Evolutionary conservation across 1,140 invertebrate genomes (phyloP), one percentile per base, ranked within the genome.

Genomic region (Drosophila punjabiensis): DNA sequence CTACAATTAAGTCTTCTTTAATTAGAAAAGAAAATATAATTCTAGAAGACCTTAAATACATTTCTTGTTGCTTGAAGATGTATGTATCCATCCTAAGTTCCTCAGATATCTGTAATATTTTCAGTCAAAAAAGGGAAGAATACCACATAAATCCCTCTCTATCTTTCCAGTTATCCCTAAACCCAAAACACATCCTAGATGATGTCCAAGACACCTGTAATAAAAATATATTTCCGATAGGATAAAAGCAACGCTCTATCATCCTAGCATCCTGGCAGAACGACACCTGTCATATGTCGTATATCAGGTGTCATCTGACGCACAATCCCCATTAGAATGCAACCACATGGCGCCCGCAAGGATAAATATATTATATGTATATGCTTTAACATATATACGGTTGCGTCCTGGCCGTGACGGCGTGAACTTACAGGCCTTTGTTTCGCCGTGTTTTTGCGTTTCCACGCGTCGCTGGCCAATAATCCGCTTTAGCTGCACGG

Each of bases 401-500:
- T 6, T 18, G n/a, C 0, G 55, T 64, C 70, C 76, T 78, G 52
- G 64, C 75, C 60, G 59, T 73, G 71, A 76, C 45, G 71, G 71
- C 55, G 56, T 75, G 76, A 79, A 88, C 85, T 88, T 89, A 88
- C 85, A 64, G 59, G 84, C 70, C 77, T 88, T 84, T 84, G 62
- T 76, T 79, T 81, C 55, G 63, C 58, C 71, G 67, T 79, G 37
- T 68, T 50, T 66, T 79, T 66, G 60, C 55, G 43, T 65, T 81
- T 70, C 63, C 70, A 79, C 79, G 65, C 79, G 80, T 56, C 53
- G 79, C 63, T 67, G 76, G 79, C 76, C 74, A 69, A 78, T 88
- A 88, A 88, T 88, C 84, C 84, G 84, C 84, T 84, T 88, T 88
- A 69, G 66, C 68, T 65, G 69, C 81, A 62, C 79, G 74, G 73